Conservation (phyloP, 1,140 invertebrate species). For the Samia ricini region DNA sequence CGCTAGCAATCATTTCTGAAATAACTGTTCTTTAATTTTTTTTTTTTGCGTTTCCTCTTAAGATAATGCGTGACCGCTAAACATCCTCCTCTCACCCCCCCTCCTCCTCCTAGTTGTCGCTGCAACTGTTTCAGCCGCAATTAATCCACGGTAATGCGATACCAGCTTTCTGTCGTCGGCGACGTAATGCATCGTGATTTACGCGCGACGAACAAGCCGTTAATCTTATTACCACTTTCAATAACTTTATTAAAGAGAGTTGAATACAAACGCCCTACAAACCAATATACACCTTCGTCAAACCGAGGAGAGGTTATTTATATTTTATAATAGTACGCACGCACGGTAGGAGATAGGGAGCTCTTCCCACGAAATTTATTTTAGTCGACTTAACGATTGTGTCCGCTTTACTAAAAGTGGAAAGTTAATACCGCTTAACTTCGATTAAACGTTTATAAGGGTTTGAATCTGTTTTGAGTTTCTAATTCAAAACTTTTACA, state of each 20-base stretch:
- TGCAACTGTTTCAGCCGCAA: slow-evolving; percentile 45
- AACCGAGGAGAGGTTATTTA: slow-evolving; percentile 37
- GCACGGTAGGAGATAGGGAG: slow-evolving; percentile 40
- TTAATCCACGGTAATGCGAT: slow-evolving; percentile 70
- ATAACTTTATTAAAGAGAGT: slow-evolving; percentile 69
- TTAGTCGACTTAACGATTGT: slow-evolving; percentile 61
- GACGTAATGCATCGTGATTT: slow-evolving; percentile 72
- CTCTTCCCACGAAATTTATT: slow-evolving; percentile 65
- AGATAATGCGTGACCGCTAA: too few relatives aligned
- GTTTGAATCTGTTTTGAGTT: slow-evolving; percentile 27
- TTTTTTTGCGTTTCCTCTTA: too few relatives aligned
- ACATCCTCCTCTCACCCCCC: too few relatives aligned
- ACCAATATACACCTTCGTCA: slow-evolving; percentile 50
- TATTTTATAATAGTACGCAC: slow-evolving; percentile 26
- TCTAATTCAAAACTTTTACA: slow-evolving; percentile 25
- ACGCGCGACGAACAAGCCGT: slow-evolving; percentile 59
- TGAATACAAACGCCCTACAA: slow-evolving; percentile 29
- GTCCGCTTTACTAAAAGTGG: slow-evolving; percentile 50
- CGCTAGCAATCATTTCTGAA: too few relatives aligned
- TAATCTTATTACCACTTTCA: slow-evolving; percentile 75
- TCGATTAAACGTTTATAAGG: slow-evolving; percentile 44
- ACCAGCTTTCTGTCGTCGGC: slow-evolving; percentile 59
- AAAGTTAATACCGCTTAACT: slow-evolving; percentile 56
- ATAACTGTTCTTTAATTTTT: too few relatives aligned
- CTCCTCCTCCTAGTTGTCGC: slow-evolving; percentile 44